These are phyloP conservation scores for Stratiolaelaps scimitus DNA, from an alignment of 1,140 invertebrate genomes.

Conservation along the genomic window DNA sequence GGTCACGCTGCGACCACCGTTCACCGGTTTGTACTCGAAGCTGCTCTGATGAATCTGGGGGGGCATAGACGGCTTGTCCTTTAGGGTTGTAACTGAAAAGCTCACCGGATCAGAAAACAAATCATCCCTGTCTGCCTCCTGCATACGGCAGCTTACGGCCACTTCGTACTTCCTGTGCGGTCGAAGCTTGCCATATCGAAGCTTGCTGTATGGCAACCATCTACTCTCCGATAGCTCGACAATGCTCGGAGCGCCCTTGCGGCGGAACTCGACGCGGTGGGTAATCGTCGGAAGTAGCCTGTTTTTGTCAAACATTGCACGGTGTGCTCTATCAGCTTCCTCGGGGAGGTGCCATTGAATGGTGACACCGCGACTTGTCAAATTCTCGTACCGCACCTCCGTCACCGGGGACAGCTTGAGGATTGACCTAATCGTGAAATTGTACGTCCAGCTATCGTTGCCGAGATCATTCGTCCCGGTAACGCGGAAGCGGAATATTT, in stretches of 20 bases:
- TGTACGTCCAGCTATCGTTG: background rate
- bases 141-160: background rate
- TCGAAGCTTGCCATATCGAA: too few relatives aligned
- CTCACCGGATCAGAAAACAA: background rate
- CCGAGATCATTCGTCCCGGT: conserved; percentile 1
- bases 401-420: background rate
- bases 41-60: background rate
- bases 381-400: too few relatives aligned
- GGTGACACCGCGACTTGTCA: too few relatives aligned
- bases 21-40: conserved; percentile 8
- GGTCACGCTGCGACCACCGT: background rate
- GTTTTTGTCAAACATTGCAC: too few relatives aligned
- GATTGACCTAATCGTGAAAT: background rate
- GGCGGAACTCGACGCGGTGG: too few relatives aligned
- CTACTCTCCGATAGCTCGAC: too few relatives aligned
- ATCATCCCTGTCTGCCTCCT: background rate
- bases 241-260: too few relatives aligned
- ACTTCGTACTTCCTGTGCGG: background rate
- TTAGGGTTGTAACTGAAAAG: background rate
- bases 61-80: background rate
- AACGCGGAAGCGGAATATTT: background rate
- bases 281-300: too few relatives aligned
- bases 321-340: too few relatives aligned
- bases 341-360: too few relatives aligned
- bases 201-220: too few relatives aligned